Conservation (phyloP, 2,888 invertebrate species). For the Agrochola lota region DNA sequence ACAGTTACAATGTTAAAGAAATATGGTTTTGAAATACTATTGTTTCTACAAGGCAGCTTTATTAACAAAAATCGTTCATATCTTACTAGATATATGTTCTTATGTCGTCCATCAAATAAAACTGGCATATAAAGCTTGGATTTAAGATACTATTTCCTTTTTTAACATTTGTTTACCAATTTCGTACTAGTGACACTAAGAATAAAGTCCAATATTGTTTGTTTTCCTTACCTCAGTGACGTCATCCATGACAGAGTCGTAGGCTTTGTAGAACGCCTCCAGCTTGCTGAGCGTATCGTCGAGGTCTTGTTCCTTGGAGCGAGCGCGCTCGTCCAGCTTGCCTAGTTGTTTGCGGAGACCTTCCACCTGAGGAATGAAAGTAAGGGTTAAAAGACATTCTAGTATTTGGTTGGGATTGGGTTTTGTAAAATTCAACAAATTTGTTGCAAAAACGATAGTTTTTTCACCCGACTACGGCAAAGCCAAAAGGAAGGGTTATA, state of each 20-base stretch:
- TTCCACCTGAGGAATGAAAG: constrained; percentile 87
- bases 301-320: constrained; percentile 94
- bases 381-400: too few species aligned
- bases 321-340: constrained; percentile 95
- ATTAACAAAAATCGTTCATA: not conserved
- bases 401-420: too few species aligned
- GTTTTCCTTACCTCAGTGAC: constrained; percentile 91
- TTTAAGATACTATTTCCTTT: not conserved
- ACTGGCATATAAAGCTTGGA: not conserved
- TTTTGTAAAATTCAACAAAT: too few species aligned
- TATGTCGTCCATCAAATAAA: not conserved
- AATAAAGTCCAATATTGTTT: not conserved
- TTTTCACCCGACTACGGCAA: too few species aligned
- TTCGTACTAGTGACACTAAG: accelerated
- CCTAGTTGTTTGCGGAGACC: constrained; percentile 94
- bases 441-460: too few species aligned
- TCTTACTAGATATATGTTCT: not conserved
- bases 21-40: too few species aligned
- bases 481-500: too few species aligned
- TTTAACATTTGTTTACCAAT: not conserved
- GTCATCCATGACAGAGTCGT: constrained; percentile 93
- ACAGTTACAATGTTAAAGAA: not conserved
- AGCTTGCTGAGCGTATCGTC: constrained; percentile 94
- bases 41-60: too few species aligned
- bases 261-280: constrained; percentile 95